Evolutionary conservation across 2,888 invertebrate species (phyloP).

Genomic region (Spialia ferax): DNA sequence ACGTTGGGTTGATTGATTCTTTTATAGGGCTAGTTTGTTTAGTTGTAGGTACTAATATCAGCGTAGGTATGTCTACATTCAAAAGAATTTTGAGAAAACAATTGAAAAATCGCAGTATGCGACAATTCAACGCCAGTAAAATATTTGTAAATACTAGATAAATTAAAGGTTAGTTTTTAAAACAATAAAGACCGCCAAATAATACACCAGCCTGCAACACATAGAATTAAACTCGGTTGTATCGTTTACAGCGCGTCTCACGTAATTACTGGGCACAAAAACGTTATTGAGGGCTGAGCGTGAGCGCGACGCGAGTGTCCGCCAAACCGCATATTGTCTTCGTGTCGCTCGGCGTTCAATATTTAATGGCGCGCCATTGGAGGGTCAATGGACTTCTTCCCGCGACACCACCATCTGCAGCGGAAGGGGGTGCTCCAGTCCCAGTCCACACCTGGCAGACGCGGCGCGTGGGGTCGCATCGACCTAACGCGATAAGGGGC

Average conservation of each 20-base stretch:
- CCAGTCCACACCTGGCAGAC: slow-evolving; percentile 72
- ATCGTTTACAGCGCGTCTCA: not conserved
- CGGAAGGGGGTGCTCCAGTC: slow-evolving; percentile 60
- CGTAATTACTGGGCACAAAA: slow-evolving; percentile 2
- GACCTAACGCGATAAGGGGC: slow-evolving; percentile 63
- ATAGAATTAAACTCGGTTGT: not conserved
- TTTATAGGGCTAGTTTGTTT: no score
- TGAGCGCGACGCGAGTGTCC: slow-evolving; percentile 11
- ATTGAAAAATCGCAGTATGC: no score
- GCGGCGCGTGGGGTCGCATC: slow-evolving; percentile 67
- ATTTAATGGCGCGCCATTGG: slow-evolving; percentile 44
- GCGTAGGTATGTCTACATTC: no score
- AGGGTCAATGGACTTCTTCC: slow-evolving; percentile 56
- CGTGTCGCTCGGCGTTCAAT: slow-evolving; percentile 46
- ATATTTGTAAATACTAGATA: no score
- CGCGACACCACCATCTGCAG: slow-evolving; percentile 63
- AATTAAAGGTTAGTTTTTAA: no score
- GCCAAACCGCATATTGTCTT: slow-evolving; percentile 39
- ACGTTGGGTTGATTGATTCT: no score
- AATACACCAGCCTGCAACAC: not conserved
- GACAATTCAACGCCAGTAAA: no score
- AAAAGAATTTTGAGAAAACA: no score
- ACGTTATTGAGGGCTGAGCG: not conserved
- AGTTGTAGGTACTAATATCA: slow-evolving; percentile 12
- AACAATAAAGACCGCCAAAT: not conserved